phyloP scores from a whole-genome alignment of 2,888 invertebrate genomes.

The Apamea anceps region DNA sequence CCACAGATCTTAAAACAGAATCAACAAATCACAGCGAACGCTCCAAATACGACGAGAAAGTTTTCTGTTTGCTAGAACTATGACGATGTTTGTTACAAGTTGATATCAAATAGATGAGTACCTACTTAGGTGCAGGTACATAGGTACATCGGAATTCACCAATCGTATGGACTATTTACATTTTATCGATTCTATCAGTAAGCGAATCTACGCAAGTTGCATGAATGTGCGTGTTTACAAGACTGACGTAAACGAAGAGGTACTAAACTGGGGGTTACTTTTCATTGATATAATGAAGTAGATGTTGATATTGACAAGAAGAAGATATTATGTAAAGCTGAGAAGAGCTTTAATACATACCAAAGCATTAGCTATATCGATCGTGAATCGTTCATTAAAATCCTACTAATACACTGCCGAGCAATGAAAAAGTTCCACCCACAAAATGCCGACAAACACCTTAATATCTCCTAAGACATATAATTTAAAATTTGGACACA shows the following conservation, averaged over 20 bases:
- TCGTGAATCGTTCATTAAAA: no score
- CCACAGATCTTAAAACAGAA: background rate
- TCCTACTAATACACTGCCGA: no score
- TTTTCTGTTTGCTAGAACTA: slow-evolving; percentile 31
- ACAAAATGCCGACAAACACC: no score
- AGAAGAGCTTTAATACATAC: background rate
- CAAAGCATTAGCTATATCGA: no score
- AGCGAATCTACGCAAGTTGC: background rate
- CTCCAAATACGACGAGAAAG: slow-evolving; percentile 11
- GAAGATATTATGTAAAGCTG: background rate
- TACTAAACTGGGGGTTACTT: background rate
- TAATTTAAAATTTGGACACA: no score
- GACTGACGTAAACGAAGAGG: background rate
- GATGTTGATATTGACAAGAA: background rate
- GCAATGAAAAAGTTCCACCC: no score
- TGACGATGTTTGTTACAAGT: slow-evolving; percentile 27
- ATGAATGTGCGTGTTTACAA: slow-evolving; percentile 28
- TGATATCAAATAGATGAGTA: slow-evolving; percentile 8
- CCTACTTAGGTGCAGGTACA: background rate
- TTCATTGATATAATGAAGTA: background rate
- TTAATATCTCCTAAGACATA: no score
- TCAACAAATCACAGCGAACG: slow-evolving; percentile 18
- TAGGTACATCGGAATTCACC: slow-evolving; percentile 1
- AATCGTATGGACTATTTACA: slow-evolving; percentile 3
- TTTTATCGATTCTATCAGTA: slow-evolving; percentile 21